A percentile compares a stretch with the other conserved stretches of the same genome.
phyloP scores from a whole-genome alignment of 2,888 invertebrate species.

The Mythimna vitellina region DNA sequence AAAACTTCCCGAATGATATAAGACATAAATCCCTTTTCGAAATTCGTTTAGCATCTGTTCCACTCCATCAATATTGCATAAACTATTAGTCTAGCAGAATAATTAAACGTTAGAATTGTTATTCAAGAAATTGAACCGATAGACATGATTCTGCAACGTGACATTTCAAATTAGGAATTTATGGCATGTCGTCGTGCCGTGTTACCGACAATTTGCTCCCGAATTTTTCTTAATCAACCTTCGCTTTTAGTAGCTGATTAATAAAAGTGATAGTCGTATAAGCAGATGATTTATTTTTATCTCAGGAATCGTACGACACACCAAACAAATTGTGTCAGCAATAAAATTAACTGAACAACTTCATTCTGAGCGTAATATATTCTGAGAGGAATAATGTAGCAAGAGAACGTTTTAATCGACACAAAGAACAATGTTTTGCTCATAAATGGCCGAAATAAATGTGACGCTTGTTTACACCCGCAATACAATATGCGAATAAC shows the following conservation, averaged over 20 bases:
- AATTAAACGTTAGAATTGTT: slow-evolving; percentile 11
- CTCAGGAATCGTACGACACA: background rate
- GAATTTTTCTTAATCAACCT: slow-evolving; percentile 20
- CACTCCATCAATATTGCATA: background rate
- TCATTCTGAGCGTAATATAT: slow-evolving; percentile 7
- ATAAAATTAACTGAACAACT: slow-evolving; percentile 8
- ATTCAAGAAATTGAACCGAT: slow-evolving; percentile 8
- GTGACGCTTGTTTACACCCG: background rate
- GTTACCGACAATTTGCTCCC: background rate
- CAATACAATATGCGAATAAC: slow-evolving; percentile 15
- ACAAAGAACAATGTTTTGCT: background rate
- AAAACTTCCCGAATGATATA: background rate
- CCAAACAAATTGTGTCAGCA: slow-evolving; percentile 1
- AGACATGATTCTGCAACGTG: slow-evolving; percentile 4
- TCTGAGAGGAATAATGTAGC: slow-evolving; percentile 3
- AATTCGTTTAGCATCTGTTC: slow-evolving; percentile 15
- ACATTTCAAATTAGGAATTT: slow-evolving; percentile 34
- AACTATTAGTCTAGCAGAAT: background rate
- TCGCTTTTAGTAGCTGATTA: slow-evolving; percentile 14
- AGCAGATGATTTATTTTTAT: slow-evolving; percentile 28
- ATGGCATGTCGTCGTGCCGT: slow-evolving; percentile 9
- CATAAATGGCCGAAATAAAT: slow-evolving; percentile 2
- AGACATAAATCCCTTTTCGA: background rate
- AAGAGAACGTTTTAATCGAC: background rate
- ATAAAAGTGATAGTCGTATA: slow-evolving; percentile 28